phyloP scores from a whole-genome alignment of 1,140 invertebrate genomes.

The Diabrotica virgifera region DNA sequence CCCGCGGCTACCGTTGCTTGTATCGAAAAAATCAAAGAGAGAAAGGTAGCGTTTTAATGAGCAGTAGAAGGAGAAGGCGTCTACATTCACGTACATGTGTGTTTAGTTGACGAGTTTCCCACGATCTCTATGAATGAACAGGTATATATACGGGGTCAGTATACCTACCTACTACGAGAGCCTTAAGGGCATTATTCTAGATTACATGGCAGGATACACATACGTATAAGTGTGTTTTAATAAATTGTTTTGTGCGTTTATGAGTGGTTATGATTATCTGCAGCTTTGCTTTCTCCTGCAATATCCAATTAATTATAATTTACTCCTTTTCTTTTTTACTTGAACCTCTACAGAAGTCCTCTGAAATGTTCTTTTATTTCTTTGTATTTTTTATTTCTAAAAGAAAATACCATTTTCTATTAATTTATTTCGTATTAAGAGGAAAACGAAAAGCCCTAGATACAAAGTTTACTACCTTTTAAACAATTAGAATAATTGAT shows the following conservation, averaged over 20 bases:
- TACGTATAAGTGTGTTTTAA: not conserved
- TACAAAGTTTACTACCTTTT: no score
- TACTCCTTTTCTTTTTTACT: not conserved
- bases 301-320: not conserved
- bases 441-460: no score
- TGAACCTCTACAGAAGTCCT: no score
- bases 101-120: conserved; percentile 29
- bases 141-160: conserved; percentile 37
- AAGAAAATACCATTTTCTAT: no score
- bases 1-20: conserved; percentile 22
- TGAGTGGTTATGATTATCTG: not conserved
- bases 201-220: conserved; percentile 35
- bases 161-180: conserved; percentile 34
- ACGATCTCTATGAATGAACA: conserved; percentile 39
- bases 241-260: not conserved
- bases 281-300: not conserved
- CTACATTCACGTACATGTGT: conserved; percentile 22
- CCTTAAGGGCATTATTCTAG: conserved; percentile 26
- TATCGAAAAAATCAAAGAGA: conserved; percentile 22
- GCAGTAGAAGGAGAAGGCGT: conserved; percentile 15
- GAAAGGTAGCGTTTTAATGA: conserved; percentile 7
- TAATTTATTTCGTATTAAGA: no score
- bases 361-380: no score
- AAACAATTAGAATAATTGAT: no score
- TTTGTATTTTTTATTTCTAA: no score